phyloP scores from a whole-genome alignment of 2,113 vertebrate genomes.

The Xyrauchen texanus region DNA sequence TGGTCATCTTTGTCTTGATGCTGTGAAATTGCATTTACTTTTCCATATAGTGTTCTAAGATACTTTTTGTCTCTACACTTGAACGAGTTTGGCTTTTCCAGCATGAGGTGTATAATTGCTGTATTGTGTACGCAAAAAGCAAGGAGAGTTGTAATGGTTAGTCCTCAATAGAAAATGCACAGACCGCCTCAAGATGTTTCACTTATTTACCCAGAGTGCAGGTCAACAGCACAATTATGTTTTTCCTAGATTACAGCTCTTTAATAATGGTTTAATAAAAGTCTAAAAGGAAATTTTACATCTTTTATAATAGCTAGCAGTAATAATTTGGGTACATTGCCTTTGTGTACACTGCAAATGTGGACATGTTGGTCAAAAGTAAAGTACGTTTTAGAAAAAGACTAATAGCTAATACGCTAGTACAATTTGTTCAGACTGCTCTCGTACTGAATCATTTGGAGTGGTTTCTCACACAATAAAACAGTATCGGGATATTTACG shows the following conservation, averaged over 20 bases:
- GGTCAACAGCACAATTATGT: neutral
- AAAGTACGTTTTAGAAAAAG: no score
- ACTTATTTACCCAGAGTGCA: conserved; percentile 3
- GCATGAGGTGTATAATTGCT: conserved; percentile 17
- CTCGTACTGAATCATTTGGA: no score
- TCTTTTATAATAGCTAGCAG: neutral
- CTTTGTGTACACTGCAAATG: neutral
- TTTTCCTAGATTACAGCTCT: neutral
- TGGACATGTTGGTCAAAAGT: neutral
- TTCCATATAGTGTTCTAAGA: neutral
- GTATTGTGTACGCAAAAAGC: neutral
- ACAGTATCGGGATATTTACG: no score
- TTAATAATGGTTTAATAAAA: no score
- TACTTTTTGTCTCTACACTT: neutral
- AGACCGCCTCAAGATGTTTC: neutral
- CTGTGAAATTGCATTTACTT: neutral
- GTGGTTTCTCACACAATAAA: no score
- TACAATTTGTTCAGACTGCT: no score
- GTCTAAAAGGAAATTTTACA: neutral
- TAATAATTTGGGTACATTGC: neutral
- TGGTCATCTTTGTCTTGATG: neutral
- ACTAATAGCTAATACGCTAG: no score
- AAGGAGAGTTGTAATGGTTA: conserved; percentile 18
- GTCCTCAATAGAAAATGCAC: conserved; percentile 7
- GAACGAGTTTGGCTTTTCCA: conserved; percentile 12